A percentile compares a stretch with the other conserved stretches of the same genome.
phyloP scores from a whole-genome alignment of 2,888 invertebrate genomes.

The Automeris io region DNA sequence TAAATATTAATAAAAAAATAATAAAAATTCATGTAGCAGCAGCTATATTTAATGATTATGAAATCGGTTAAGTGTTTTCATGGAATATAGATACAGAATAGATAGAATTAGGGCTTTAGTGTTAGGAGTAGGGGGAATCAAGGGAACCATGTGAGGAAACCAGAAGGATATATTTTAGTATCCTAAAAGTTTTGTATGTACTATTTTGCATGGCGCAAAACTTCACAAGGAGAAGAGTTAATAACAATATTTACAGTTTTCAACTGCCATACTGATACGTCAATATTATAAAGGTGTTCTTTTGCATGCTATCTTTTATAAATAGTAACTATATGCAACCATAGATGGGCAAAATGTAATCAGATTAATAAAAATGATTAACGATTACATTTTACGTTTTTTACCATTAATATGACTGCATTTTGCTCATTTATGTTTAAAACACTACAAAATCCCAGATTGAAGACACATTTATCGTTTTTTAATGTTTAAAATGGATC shows the following conservation, averaged over 20 bases:
- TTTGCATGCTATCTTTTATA: neutral
- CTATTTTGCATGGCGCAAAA: slow-evolving; percentile 90
- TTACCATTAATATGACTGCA: too few relatives aligned
- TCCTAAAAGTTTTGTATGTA: slow-evolving; percentile 80
- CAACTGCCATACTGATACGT: slow-evolving; percentile 52
- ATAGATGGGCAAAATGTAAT: too few relatives aligned
- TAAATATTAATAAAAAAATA: slow-evolving; percentile 10
- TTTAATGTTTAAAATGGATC: too few relatives aligned
- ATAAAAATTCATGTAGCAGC: slow-evolving; percentile 21
- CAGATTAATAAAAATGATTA: too few relatives aligned
- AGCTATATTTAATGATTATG: slow-evolving; percentile 17
- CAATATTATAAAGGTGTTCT: slow-evolving; percentile 2
- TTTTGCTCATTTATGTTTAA: too few relatives aligned
- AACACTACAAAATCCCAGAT: too few relatives aligned
- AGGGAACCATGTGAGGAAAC: slow-evolving; percentile 88
- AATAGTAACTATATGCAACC: too few relatives aligned
- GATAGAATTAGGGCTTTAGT: slow-evolving; percentile 15
- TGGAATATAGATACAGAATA: neutral
- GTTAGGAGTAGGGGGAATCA: slow-evolving; percentile 39
- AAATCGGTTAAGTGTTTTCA: slow-evolving; percentile 5
- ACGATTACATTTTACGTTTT: too few relatives aligned
- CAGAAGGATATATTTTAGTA: slow-evolving; percentile 54
- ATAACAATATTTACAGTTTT: slow-evolving; percentile 15
- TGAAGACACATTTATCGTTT: too few relatives aligned
- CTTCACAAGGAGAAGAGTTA: slow-evolving; percentile 35